Conservation (phyloP, 2,113 vertebrate genomes). For the Chaenogobius annularis region DNA sequence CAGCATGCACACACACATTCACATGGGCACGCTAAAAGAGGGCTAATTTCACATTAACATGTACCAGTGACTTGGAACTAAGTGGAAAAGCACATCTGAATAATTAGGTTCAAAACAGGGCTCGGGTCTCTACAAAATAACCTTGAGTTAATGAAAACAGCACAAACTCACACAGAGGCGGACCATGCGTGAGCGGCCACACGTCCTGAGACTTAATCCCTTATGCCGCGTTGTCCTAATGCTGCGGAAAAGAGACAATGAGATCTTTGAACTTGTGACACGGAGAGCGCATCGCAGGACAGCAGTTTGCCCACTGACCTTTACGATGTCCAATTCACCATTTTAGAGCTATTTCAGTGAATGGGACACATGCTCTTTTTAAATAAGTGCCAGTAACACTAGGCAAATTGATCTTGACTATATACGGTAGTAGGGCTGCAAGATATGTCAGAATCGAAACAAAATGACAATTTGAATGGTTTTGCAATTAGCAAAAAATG, state of each 20-base stretch:
- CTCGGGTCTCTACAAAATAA: slow-evolving; percentile 24
- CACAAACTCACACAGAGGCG: slow-evolving; percentile 8
- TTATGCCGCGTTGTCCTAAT: background rate
- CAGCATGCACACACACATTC: slow-evolving; percentile 32
- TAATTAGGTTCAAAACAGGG: slow-evolving; percentile 59
- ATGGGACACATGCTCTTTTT: background rate
- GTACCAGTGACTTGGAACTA: slow-evolving; percentile 58
- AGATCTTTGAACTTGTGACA: slow-evolving; percentile 36
- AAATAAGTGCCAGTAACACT: background rate
- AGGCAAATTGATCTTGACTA: background rate
- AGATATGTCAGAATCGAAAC: too few species aligned
- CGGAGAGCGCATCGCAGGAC: slow-evolving; percentile 3
- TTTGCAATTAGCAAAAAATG: too few species aligned
- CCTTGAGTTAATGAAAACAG: slow-evolving; percentile 43
- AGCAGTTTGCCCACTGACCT: slow-evolving; percentile 32
- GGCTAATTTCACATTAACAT: slow-evolving; percentile 66
- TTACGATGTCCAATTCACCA: slow-evolving; percentile 27
- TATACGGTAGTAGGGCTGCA: background rate
- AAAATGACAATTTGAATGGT: too few species aligned
- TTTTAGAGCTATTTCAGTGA: slow-evolving; percentile 13
- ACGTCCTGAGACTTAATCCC: slow-evolving; percentile 13
- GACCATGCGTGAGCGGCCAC: slow-evolving; percentile 33
- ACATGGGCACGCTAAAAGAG: slow-evolving; percentile 51
- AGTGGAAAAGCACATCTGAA: slow-evolving; percentile 56
- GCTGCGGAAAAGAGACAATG: slow-evolving; percentile 3